Base-by-base conservation (phyloP, 2,797 vertebrate species). In the Pseudomugil tenellus region DNA sequence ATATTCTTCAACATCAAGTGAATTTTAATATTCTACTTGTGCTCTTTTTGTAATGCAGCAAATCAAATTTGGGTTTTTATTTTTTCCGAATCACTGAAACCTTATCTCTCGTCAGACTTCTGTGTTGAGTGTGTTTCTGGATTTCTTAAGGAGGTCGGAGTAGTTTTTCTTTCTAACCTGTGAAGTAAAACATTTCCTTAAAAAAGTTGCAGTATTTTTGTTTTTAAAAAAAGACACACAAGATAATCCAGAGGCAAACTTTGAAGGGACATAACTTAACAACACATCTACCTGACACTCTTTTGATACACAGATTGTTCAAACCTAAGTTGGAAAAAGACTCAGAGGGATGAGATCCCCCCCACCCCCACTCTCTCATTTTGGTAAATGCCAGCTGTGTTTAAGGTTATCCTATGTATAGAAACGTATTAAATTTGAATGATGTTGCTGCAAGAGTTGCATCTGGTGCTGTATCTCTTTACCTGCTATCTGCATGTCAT, bases 401-500 rank as follows among this genome's bases (percentile, higher is more conserved):
- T 56, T 6, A 7, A 25, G 6, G 32, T 35, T 37, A 13, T 21
- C 12, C 9, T 35, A 6, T 14, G 6, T 8, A 23, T 10, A 35
- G 32, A 6, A 37, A 37, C 34, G 14, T 32, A 14, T 35, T 16
- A 0, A 6, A 74, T 56, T 16, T 16, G 0, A 29, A 28, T 29
- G 23, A 70, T n/a, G 32, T 56, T 66, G 34, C 7, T 66, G 34
- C 7, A 52, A 63, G 55, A 56, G 56, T 61, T 46, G 61, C 54
- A 63, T 53, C 55, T 70, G 57, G 63, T 75, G 73, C 56, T 69
- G 68, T 66, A 28, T 74, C 41, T 39, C 2, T 62, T 73, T 59
- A 23, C 35, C 11, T 41, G 16, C 34, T 68, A 67, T 58, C 66
- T 41, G 52, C 37, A 4, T 37, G 64, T 76, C 46, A 77, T 71